A percentile compares a stretch with the other conserved stretches of the same genome.
phyloP scores from a whole-genome alignment of 2,888 invertebrate species.

The Drosophila rellima region DNA sequence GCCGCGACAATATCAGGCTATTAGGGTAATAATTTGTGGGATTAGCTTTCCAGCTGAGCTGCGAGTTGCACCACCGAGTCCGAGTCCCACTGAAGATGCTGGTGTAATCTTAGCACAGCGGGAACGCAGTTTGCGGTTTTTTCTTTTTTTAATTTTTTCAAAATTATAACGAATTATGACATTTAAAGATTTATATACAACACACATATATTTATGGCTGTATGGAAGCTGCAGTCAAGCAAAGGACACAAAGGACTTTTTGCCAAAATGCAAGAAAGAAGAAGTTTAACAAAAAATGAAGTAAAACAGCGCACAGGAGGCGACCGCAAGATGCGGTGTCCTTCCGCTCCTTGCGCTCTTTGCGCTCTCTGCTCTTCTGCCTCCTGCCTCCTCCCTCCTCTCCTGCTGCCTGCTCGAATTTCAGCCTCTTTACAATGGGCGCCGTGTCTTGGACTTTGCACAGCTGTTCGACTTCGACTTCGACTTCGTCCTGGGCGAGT shows the following conservation, averaged over 20 bases:
- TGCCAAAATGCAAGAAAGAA: conserved; percentile 13
- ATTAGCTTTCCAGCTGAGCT: conserved; percentile 44
- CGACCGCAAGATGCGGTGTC: conserved; percentile 54
- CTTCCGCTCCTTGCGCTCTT: background rate
- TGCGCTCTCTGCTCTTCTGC: background rate
- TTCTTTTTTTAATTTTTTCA: background rate
- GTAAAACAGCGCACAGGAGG: conserved; percentile 48
- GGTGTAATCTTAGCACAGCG: conserved; percentile 51
- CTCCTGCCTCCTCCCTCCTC: background rate
- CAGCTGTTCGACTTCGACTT: conserved; percentile 44
- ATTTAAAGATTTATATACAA: conserved; percentile 75
- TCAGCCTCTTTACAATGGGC: conserved; percentile 48
- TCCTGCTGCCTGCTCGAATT: conserved; percentile 44
- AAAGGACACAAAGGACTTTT: conserved; percentile 45
- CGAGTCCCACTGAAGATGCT: conserved; percentile 1
- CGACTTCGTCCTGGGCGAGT: conserved; percentile 39
- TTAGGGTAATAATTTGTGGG: conserved; percentile 79
- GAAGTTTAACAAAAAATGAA: conserved; percentile 4
- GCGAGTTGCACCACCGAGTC: conserved; percentile 16
- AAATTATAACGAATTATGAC: conserved; percentile 80
- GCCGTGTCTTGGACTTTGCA: conserved; percentile 50
- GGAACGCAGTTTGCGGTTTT: conserved; percentile 68
- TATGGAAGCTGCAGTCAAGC: conserved; percentile 17
- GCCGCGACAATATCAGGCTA: conserved; percentile 75
- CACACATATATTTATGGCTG: background rate